Evolutionary conservation across 2,888 invertebrate species (phyloP), one percentile per base, ranked within the genome.

Genomic region (Sceliomorpha sp.): DNA sequence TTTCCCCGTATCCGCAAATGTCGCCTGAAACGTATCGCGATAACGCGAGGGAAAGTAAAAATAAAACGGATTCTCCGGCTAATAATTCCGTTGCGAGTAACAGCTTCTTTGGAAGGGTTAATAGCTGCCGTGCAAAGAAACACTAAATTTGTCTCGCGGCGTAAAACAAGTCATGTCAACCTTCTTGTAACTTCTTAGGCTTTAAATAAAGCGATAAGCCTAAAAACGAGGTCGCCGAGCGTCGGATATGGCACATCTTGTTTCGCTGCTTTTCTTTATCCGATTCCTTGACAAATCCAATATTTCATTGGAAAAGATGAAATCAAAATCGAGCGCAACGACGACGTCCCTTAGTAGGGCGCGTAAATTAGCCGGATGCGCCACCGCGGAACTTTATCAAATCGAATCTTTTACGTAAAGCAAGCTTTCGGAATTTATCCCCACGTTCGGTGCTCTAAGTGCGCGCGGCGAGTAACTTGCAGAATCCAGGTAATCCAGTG

Each of bases 171-270:
- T 70, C 70, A 60, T 66, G 70, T 76, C 76, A 69, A 68, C 63
- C 66, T 51, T 36, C 67, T 71, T 70, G 69, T 71, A 76, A 74
- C 71, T 63, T 66, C 55, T 58, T 56, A 67, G 71, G 56, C 75
- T 79, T 74, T 72, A 73, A 75, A 74, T 73, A 73, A 77, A 73
- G 60, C 72, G 70, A 70, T 78, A 76, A 76, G 77, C 14, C 27
- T 42, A 42, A 36, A 36, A n/a, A 13, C 32, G 10, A 32, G 32
- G 32, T 32, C 32, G 37, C 8, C 15, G 15, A 8, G 8, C 15
- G 37, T 15, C 40, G 24, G 40, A 24, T 13, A 12, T 40, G 12
- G 24, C 10, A 24, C 40, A 10, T 24, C 8, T 40, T 24, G 20
- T 40, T 40, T 10, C 9, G 7, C 34, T 34, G 4, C 4, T 10